Base-by-base conservation (phyloP, 2,888 invertebrate species). In the Eumacrocentrus americanus region DNA sequence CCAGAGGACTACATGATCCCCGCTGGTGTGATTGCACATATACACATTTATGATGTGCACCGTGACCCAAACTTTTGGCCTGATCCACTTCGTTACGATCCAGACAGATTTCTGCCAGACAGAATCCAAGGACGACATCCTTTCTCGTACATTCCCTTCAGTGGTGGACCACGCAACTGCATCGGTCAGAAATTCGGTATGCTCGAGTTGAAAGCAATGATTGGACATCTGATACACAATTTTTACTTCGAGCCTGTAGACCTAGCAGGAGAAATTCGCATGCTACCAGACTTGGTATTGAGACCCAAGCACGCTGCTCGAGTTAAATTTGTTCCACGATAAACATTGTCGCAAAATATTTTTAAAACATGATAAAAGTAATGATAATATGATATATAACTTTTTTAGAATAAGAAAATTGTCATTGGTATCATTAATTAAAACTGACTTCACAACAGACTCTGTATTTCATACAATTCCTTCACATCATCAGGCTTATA, bases 91-190 rank as follows among this genome's bases (percentile, higher is more conserved):
- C 83, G 81, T 61, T 91, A 89, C 73, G 86, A 89, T 72, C 83
- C 83, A 0, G 89, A 91, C 52, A 81, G 91, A 64, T 91, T 91
- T 78, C 73, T 88, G 42, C 85, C 87, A 0, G 87, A 90, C 70
- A 70, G 64, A 23, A 56, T 50, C 0, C 38, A 64, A 25, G 64
- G 64, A 11, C 81, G 88, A 29, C 88, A 89, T 79, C 86, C 87
- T 0, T 89, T 84, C 71, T 83, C 87, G 0, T 89, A 86, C 70
- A 81, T 89, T 46, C 89, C 89, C 0, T 90, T 89, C 65, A 88
- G 88, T 72, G 88, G 87, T 0, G 89, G 89, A 3, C 86, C 86
- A 0, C 83, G 88, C 16, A 89, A 89, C 74, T 88, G 88, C 67
- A 88, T 88, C 66, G 89, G 87, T 14, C 72, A 73, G 60, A 70